Conservation (phyloP, 2,888 invertebrate genomes). For the Temnothorax ravouxi region DNA sequence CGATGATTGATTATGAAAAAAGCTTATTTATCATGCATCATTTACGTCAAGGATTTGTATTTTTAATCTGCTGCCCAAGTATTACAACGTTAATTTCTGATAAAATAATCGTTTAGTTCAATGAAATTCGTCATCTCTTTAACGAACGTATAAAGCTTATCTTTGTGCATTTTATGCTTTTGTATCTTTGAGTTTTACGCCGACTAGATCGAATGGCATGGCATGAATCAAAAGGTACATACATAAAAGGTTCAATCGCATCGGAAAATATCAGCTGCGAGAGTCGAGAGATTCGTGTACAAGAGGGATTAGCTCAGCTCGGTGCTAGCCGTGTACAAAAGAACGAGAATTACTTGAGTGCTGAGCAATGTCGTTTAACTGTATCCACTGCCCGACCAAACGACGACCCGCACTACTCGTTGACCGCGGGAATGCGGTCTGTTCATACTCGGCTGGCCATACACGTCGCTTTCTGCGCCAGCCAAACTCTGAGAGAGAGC, state of each 20-base stretch:
- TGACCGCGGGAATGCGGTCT: slow-evolving; percentile 55
- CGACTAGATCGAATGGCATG: slow-evolving; percentile 10
- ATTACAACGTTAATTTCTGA: not conserved
- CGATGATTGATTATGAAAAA: not conserved
- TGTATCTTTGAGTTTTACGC: slow-evolving; percentile 4
- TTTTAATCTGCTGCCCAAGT: not conserved
- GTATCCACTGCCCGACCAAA: slow-evolving; percentile 59
- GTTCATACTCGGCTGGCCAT: slow-evolving; percentile 55
- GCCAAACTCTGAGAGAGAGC: not conserved
- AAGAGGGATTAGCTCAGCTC: slow-evolving; percentile 50
- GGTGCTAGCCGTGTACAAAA: slow-evolving; percentile 34
- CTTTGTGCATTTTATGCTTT: not conserved
- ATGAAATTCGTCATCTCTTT: not conserved
- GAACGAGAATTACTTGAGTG: slow-evolving; percentile 55
- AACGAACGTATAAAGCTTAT: not conserved
- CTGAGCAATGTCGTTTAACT: slow-evolving; percentile 60
- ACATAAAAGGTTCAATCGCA: slow-evolving; percentile 22
- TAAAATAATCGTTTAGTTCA: not conserved
- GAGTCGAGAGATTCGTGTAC: slow-evolving; percentile 26
- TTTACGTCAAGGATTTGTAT: slow-evolving; percentile 10
- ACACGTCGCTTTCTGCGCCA: slow-evolving; percentile 59
- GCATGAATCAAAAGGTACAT: slow-evolving; percentile 7
- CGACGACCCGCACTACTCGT: slow-evolving; percentile 60
- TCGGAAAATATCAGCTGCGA: slow-evolving; percentile 37
- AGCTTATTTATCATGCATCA: not conserved